A percentile compares a stretch with the other conserved stretches of the same genome.
phyloP scores from a whole-genome alignment of 2,888 invertebrate genomes.

The Cheilosia pagana region DNA sequence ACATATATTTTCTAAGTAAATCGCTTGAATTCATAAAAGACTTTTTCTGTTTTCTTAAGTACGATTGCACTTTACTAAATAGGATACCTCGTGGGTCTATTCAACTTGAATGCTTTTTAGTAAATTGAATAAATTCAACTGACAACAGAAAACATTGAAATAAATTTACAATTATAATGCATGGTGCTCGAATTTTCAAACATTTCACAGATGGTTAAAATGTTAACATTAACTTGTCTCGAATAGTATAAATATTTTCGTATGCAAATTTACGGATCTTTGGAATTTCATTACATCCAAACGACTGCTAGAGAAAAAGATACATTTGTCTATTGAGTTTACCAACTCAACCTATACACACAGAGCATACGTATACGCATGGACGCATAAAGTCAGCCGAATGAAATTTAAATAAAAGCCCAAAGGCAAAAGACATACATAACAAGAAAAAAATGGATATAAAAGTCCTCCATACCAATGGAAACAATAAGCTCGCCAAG shows the following conservation, averaged over 20 bases:
- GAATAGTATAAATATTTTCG: constrained; percentile 54
- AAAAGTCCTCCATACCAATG: neutral
- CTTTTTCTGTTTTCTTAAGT: too few relatives aligned
- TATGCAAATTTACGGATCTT: constrained; percentile 65
- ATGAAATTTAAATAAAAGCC: constrained; percentile 71
- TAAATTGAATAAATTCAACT: constrained; percentile 8
- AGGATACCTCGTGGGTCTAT: too few relatives aligned
- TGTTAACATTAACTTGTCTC: constrained; percentile 59
- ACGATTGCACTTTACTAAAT: too few relatives aligned
- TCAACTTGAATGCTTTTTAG: neutral
- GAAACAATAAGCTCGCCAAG: too few relatives aligned
- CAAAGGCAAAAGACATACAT: constrained; percentile 45
- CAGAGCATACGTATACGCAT: constrained; percentile 29
- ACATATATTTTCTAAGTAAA: too few relatives aligned
- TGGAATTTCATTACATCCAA: constrained; percentile 66
- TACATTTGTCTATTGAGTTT: constrained; percentile 40
- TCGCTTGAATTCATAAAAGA: too few relatives aligned
- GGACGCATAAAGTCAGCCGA: constrained; percentile 46
- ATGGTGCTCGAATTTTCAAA: constrained; percentile 4
- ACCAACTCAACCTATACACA: constrained; percentile 16
- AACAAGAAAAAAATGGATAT: constrained; percentile 7
- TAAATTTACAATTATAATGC: constrained; percentile 47
- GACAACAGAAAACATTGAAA: neutral
- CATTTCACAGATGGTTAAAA: constrained; percentile 56
- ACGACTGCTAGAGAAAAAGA: constrained; percentile 13